Base-by-base conservation (phyloP, 2,113 vertebrate species). In the Mugil cephalus region DNA sequence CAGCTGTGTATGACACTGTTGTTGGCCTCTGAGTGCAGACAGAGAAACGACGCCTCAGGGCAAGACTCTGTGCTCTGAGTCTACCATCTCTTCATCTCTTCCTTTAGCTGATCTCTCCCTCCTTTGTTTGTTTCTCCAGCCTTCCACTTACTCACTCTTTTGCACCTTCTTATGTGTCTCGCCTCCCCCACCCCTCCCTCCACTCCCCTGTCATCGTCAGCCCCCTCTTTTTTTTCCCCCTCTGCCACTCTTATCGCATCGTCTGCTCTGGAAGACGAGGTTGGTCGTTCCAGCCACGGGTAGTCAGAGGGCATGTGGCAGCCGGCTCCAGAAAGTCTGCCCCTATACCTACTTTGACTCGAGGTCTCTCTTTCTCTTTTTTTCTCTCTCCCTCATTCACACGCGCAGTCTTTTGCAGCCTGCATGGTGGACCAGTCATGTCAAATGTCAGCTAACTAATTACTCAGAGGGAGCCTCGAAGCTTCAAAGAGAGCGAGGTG, bases 241-340 rank as follows among this genome's bases (percentile, higher is more conserved):
- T 63, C 45, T 77, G 64, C 73, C 69, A 18, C 40, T 64, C 76
- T 70, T 84, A 79, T 88, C 84, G 38, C 65, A 56, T 60, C 59
- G 46, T 77, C 75, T 79, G 64, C 68, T 72, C 53, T 6, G 18
- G 30, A 68, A 82, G 77, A 84, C 18, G 17, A 62, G 67, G 77
- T 56, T 74, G 77, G 65, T 86, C 75, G 81, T 87, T 60, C 79
- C 85, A 88, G 51, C 69, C 76, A 82, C 86, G 92, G 84, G 83
- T 88, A 86, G 75, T 87, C 69, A 69, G 70, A 86, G 83, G 88
- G 81, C 66, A 83, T 86, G 74, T 68, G 74, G 87, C 85, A 86
- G 69, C 55, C 1, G 92, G 90, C 91, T 90, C 91, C 90, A 91
- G 84, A 85, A 60, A 90, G 90, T 93, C 92, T 93, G 69, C 78